phyloP scores from a whole-genome alignment of 2,888 invertebrate species.

The Heliconius aoede region DNA sequence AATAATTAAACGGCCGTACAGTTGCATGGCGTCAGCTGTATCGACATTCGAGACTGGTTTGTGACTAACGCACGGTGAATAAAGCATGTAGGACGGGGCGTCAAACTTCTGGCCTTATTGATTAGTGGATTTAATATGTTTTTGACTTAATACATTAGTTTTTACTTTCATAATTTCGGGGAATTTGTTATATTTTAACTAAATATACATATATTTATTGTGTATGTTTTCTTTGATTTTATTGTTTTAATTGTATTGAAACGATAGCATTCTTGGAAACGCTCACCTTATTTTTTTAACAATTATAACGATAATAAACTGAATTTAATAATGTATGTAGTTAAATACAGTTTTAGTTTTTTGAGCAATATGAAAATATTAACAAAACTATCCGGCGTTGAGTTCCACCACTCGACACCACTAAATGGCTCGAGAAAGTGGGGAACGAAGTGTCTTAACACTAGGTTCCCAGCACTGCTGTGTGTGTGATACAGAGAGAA shows the following conservation, averaged over 20 bases:
- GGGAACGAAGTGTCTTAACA: too few relatives aligned
- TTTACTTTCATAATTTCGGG: not conserved
- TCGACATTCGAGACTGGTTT: conserved; percentile 27
- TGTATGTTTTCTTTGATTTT: not conserved
- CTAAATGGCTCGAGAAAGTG: too few relatives aligned
- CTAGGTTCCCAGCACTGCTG: too few relatives aligned
- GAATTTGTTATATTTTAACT: not conserved
- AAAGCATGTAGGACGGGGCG: conserved; percentile 17
- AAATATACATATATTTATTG: not conserved
- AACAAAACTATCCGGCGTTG: too few relatives aligned
- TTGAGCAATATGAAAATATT: too few relatives aligned
- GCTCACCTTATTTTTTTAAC: not conserved
- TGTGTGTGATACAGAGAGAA: too few relatives aligned
- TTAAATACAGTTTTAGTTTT: too few relatives aligned
- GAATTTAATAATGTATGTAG: not conserved
- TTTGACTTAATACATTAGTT: not conserved
- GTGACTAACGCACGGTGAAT: conserved; percentile 28
- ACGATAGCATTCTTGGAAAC: not conserved
- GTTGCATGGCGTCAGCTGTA: conserved; percentile 33
- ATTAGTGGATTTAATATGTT: not conserved
- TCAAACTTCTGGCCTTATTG: not conserved
- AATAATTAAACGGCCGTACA: conserved; percentile 13
- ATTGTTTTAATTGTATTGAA: not conserved
- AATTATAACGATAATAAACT: not conserved
- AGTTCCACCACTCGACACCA: too few relatives aligned